These are phyloP conservation scores for Trachops cirrhosus DNA, from an alignment of 2,797 vertebrate genomes.

Conservation along the genomic window DNA sequence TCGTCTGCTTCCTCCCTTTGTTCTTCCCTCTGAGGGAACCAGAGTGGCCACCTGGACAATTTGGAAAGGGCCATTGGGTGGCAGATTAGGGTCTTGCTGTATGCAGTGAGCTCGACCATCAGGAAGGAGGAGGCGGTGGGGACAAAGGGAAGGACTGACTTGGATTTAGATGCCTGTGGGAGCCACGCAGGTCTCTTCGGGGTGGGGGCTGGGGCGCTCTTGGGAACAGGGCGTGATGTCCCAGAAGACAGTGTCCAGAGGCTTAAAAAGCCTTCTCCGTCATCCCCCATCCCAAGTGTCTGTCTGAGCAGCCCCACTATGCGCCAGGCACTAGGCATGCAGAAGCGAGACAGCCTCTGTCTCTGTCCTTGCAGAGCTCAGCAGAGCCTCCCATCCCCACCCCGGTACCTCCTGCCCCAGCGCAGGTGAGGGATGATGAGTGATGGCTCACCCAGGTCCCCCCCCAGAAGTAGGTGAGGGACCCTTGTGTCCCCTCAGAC, in stretches of 20 bases:
- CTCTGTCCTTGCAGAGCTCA: neutral
- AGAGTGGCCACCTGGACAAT: neutral
- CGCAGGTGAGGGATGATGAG: neutral
- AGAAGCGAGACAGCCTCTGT: neutral
- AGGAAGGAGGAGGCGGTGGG: neutral
- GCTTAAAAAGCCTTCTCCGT: neutral
- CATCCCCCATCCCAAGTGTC: neutral
- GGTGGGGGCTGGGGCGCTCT: neutral
- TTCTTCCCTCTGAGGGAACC: neutral
- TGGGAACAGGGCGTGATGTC: neutral
- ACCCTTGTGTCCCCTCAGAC: fast-evolving
- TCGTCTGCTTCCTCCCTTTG: neutral
- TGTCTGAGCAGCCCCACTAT: neutral
- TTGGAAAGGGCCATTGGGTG: neutral
- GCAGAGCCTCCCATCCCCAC: neutral
- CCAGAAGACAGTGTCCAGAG: neutral
- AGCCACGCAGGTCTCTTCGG: neutral
- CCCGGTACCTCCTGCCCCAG: neutral
- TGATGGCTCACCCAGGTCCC: neutral
- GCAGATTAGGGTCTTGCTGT: neutral
- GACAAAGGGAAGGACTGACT: neutral
- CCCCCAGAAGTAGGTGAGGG: neutral
- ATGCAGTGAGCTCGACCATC: neutral
- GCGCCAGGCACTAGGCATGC: neutral
- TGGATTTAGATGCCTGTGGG: neutral